phyloP scores from a whole-genome alignment of 2,113 vertebrate genomes.

The Colinus virginianus region DNA sequence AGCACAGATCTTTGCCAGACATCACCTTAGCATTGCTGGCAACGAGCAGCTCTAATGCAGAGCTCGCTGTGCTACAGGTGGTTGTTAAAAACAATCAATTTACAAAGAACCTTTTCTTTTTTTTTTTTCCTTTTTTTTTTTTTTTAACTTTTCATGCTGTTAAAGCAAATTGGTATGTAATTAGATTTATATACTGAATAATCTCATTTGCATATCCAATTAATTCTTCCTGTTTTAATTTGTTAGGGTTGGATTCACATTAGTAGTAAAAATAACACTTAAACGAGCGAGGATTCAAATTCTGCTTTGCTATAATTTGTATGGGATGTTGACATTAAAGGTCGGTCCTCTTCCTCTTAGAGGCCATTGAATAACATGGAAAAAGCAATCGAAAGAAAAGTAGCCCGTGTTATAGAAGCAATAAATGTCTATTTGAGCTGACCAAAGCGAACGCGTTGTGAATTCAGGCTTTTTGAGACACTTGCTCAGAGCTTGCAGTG shows the following conservation, averaged over 20 bases:
- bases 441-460: background rate
- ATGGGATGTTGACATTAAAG: constrained; percentile 73
- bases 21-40: background rate
- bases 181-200: constrained; percentile 90
- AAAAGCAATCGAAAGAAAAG: background rate
- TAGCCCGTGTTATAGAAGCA: background rate
- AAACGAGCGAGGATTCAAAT: constrained; percentile 75
- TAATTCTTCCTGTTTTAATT: constrained; percentile 88
- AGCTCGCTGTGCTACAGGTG: constrained; percentile 77
- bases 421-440: background rate
- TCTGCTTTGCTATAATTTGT: constrained; percentile 71
- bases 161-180: constrained; percentile 85
- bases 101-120: constrained; percentile 47
- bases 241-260: constrained; percentile 83
- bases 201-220: constrained; percentile 90
- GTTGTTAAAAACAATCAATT: constrained; percentile 76
- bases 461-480: background rate
- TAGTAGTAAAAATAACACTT: constrained; percentile 80
- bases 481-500: background rate
- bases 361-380: background rate
- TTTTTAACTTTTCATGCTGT: constrained; percentile 79
- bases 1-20: background rate
- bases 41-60: background rate
- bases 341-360: constrained; percentile 20
- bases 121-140: background rate